A percentile compares a stretch with the other conserved stretches of the same genome.
These are phyloP conservation scores for Stegodyphus dumicola DNA, from an alignment of 1,140 invertebrate genomes.

Conservation along the genomic window DNA sequence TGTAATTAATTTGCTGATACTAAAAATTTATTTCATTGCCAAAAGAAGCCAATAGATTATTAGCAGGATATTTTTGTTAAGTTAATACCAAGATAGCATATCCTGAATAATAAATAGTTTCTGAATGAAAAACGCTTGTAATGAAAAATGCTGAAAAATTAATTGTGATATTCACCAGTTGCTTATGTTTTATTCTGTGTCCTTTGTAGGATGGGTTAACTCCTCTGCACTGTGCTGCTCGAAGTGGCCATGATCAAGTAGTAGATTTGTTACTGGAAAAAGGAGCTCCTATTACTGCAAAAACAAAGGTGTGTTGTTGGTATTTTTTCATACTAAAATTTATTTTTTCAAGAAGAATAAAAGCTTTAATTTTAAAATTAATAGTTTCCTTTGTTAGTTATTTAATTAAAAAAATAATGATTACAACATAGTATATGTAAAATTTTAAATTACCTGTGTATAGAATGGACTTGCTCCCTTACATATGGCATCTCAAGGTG, in stretches of 20 bases:
- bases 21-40: no score
- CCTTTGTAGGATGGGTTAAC: constrained; percentile 86
- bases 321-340: neutral
- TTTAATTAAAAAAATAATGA: neutral
- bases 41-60: no score
- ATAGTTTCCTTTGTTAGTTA: neutral
- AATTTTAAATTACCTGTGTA: constrained; percentile 45
- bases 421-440: neutral
- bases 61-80: no score
- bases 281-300: constrained; percentile 94
- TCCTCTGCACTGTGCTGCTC: constrained; percentile 83
- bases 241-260: constrained; percentile 97
- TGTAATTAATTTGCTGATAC: no score
- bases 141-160: no score
- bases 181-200: neutral
- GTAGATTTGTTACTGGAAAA: constrained; percentile 94
- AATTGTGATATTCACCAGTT: no score
- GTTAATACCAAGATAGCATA: no score
- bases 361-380: neutral
- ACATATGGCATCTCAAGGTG: constrained; percentile 97
- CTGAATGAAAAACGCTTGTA: no score
- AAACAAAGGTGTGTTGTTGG: constrained; percentile 85
- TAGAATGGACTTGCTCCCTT: constrained; percentile 92
- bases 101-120: no score
- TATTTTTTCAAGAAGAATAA: neutral